Conservation (phyloP, 1,140 invertebrate species). For the Cotesia vestalis region DNA sequence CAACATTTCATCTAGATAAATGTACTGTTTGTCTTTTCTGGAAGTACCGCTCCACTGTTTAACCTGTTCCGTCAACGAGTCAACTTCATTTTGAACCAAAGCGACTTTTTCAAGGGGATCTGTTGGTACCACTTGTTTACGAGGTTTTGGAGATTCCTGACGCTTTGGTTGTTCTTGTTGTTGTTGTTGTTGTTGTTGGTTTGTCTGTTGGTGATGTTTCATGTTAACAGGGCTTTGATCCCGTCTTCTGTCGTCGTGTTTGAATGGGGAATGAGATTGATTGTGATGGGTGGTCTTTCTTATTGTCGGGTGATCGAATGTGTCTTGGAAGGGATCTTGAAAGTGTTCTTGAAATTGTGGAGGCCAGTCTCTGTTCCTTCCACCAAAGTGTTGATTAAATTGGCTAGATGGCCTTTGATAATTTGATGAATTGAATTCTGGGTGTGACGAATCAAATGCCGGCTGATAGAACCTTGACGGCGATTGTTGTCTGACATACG, state of each 20-base stretch:
- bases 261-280: constrained; percentile 53
- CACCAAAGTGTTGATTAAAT: constrained; percentile 46
- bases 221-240: constrained; percentile 46
- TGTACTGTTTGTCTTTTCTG: constrained; percentile 83
- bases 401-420: constrained; percentile 49
- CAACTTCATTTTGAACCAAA: constrained; percentile 81
- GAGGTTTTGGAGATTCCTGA: constrained; percentile 51
- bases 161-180: constrained; percentile 51
- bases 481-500: constrained; percentile 56
- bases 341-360: constrained; percentile 48
- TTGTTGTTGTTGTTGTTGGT: constrained; percentile 29
- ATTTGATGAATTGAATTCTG: constrained; percentile 61
- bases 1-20: constrained; percentile 93
- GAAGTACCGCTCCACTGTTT: constrained; percentile 78
- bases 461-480: constrained; percentile 47
- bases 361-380: constrained; percentile 44
- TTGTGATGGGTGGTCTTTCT: constrained; percentile 36
- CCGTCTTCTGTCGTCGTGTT: constrained; percentile 17
- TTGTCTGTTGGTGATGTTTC: constrained; percentile 46
- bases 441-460: constrained; percentile 55
- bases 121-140: constrained; percentile 64
- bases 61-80: constrained; percentile 79
- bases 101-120: constrained; percentile 83
- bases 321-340: constrained; percentile 42
- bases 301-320: constrained; percentile 40